Percentiles rank a stretch among this genome's conserved stretches.
Evolutionary conservation across 2,797 vertebrate genomes (phyloP).

Genomic region (Gobio occitaniae): DNA sequence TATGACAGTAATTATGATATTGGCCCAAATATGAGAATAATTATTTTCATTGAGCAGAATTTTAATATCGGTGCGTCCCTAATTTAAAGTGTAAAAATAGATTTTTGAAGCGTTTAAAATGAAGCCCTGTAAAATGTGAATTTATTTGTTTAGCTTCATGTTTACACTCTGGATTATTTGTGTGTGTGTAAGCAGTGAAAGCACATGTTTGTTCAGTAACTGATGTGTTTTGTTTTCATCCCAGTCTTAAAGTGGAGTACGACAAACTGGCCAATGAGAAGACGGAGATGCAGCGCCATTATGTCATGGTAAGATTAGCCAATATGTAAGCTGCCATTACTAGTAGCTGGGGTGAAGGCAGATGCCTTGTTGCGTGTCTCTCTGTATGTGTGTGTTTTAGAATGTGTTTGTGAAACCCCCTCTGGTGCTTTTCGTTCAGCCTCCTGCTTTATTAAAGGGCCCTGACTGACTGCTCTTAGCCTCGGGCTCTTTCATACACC

Average conservation of each 20-base stretch:
- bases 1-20: not conserved
- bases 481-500: constrained; percentile 72
- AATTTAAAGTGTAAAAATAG: not conserved
- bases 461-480: constrained; percentile 74
- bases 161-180: constrained; percentile 15
- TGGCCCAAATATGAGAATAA: not conserved
- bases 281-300: constrained; percentile 98
- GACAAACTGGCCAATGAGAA: constrained; percentile 97
- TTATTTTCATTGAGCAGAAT: not conserved
- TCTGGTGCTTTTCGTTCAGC: constrained; percentile 60
- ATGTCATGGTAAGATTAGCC: constrained; percentile 92
- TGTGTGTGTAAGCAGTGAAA: not conserved
- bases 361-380: constrained; percentile 69
- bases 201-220: constrained; percentile 54
- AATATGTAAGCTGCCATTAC: constrained; percentile 72
- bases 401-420: constrained; percentile 68
- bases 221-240: constrained; percentile 74
- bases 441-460: constrained; percentile 70
- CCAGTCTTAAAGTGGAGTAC: constrained; percentile 96
- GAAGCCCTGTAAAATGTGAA: not conserved
- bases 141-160: constrained; percentile 24
- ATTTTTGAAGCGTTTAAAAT: not conserved
- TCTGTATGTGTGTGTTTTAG: constrained; percentile 74
- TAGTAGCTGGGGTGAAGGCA: constrained; percentile 65
- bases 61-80: not conserved